Base-by-base conservation (phyloP, 2,113 vertebrate species). In the Semnornis frantzii region DNA sequence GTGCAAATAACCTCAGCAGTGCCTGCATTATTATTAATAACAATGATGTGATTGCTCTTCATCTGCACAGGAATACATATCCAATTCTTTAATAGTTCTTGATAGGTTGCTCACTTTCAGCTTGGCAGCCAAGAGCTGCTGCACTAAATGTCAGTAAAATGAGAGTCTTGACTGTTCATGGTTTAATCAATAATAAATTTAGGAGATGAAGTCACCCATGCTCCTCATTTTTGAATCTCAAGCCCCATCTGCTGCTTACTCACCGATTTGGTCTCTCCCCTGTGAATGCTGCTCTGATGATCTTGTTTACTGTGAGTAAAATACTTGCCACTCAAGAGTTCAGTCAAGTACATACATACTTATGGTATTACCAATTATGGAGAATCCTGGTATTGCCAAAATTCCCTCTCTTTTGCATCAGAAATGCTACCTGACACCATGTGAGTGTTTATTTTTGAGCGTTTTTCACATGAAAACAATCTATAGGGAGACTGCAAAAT, bases 211-310 rank as follows among this genome's bases (percentile, higher is more conserved):
- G 46, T 50, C 5, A 2, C 76, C 93, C 30, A 2, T 92, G 91
- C 79, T 95, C 96, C 97, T 95, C 89, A 84, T 95, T 97, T 94
- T 74, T 97, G 95, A 87, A 96, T 97, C 96, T 97, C 95, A 98
- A 96, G 97, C 97, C 97, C 97, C 97, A 97, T 97, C 97, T 98
- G 96, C 97, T 97, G 97, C 97, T 97, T 66, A 3, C 44, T 94
- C 90, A 89, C 94, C 95, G 96, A 94, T 95, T 95, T 96, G 82
- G 92, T 96, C 88, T 95, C 73, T 80, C 82, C 94, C 89, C 85
- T 94, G 85, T 92, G 96, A 96, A 94, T 60, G 64, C 57, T 63
- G 96, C 82, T 95, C 63, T 70, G 82, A 94, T 77, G 90, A 96
- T 95, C 92, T 84, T 92, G 28, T 96, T 96, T 96, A 94, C 87